phyloP scores from a whole-genome alignment of 2,797 vertebrate genomes.

The Tenualosa ilisha region DNA sequence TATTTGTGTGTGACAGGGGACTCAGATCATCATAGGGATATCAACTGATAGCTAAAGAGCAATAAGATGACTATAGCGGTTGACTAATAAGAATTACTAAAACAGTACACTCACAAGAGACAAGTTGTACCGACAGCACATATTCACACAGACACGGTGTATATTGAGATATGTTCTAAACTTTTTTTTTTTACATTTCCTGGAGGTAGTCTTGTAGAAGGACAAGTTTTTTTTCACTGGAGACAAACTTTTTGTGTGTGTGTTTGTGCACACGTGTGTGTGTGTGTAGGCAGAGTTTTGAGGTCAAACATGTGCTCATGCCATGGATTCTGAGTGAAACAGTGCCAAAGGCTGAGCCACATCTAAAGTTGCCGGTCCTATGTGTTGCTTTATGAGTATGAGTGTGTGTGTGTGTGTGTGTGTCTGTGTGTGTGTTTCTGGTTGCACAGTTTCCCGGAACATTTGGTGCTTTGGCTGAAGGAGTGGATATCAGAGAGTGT shows the following conservation, averaged over 20 bases:
- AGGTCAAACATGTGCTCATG: constrained; percentile 8
- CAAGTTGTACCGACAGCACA: background rate
- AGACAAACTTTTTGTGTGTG: background rate
- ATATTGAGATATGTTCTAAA: background rate
- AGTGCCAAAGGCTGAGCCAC: constrained; percentile 63
- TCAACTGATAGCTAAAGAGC: background rate
- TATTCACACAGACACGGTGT: background rate
- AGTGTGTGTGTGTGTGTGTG: constrained; percentile 51
- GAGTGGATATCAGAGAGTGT: constrained; percentile 48
- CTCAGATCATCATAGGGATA: background rate
- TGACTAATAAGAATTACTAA: background rate
- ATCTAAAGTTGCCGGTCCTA: constrained; percentile 66
- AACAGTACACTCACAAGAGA: background rate
- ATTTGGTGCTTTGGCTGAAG: constrained; percentile 58
- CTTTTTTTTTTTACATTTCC: background rate
- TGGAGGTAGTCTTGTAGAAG: background rate
- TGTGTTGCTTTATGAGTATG: constrained; percentile 22
- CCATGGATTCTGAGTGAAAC: constrained; percentile 26
- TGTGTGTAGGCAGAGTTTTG: constrained; percentile 14
- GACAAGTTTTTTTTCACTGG: background rate
- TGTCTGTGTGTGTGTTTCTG: constrained; percentile 66
- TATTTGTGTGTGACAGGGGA: background rate
- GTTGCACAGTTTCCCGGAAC: constrained; percentile 72
- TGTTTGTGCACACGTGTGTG: background rate
- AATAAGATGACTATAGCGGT: background rate